These are phyloP conservation scores for Callitettix versicolor DNA, from an alignment of 1,140 invertebrate genomes.

Conservation along the genomic window DNA sequence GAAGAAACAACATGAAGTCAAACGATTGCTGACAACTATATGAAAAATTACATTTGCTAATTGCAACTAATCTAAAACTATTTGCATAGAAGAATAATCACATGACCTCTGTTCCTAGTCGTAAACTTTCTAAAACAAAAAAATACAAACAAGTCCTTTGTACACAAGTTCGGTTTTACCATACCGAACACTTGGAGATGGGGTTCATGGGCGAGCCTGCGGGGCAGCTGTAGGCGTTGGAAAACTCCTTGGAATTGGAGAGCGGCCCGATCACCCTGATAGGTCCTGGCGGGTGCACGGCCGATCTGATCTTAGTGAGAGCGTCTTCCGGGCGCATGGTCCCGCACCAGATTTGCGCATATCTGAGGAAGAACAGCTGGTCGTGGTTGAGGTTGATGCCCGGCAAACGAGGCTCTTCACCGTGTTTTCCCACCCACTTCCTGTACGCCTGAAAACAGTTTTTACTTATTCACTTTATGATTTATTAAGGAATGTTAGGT, in stretches of 20 bases:
- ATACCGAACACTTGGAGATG: slow-evolving; percentile 79
- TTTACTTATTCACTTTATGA: no score
- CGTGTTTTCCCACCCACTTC: slow-evolving; percentile 63
- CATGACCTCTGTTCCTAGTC: no score
- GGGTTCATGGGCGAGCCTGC: slow-evolving; percentile 77
- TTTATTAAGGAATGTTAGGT: no score
- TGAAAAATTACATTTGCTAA: no score
- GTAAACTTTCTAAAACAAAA: no score
- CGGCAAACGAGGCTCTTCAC: slow-evolving; percentile 59
- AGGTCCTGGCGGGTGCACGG: slow-evolving; percentile 88
- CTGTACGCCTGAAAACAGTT: slow-evolving; percentile 70
- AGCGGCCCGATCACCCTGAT: slow-evolving; percentile 84
- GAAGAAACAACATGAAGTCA: neutral
- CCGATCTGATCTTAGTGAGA: slow-evolving; percentile 83
- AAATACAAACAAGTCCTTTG: no score
- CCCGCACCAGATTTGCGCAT: slow-evolving; percentile 94
- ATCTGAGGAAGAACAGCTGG: slow-evolving; percentile 82
- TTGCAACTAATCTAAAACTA: neutral
- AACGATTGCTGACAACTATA: neutral
- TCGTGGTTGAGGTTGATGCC: slow-evolving; percentile 75
- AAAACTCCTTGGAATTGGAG: slow-evolving; percentile 86
- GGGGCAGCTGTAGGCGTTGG: slow-evolving; percentile 67
- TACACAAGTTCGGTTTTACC: slow-evolving; percentile 45
- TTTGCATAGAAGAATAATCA: neutral
- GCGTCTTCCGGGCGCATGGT: slow-evolving; percentile 94